Evolutionary conservation across 2,797 vertebrate species (phyloP), one percentile per base, ranked within the genome.

Genomic region (Phoebastria nigripes): DNA sequence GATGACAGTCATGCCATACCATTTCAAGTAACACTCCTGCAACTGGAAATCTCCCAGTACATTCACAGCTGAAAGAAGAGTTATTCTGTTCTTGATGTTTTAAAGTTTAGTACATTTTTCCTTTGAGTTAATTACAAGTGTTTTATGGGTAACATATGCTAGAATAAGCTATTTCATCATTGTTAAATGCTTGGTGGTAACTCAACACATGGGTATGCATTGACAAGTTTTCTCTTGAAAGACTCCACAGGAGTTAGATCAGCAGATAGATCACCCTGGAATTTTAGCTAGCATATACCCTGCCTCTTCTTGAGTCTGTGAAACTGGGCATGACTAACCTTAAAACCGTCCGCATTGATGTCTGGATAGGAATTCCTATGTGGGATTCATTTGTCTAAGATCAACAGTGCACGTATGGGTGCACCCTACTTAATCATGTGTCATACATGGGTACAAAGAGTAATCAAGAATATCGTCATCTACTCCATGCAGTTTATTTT

Each of bases 191-290:
- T 10, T 77, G 67, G 29, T 85, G 41, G n/a, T 77, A 94, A 80
- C 71, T 95, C 94, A 94, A 9, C 65, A 46, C 74, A 71, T 85
- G 91, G 63, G 71, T 82, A 87, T 94, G 92, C 82, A 61, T n/a
- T 91, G 63, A 89, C 95, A 95, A 89, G 95, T 97, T 89, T 91
- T 87, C 71, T 94, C 94, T 93, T 97, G 96, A 96, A 81, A 85
- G 71, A n/a, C 49, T 95, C 6, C 47, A 37, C 33, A 31, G 24
- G 41, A 91, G 41, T 93, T 79, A 96, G 82, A 96, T 95, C 78
- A 83, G 41, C 65, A 89, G 90, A 85, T 59, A 91, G 82, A 79
- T 90, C 77, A 66, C 25, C 46, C 16, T 87, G 49, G 82, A 82
- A 66, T 87, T 94, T 82, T 63, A 71, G 19, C 8, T 89, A 20